Percentiles rank a stretch among this genome's conserved stretches.
These are phyloP conservation scores for Pardalotus punctatus DNA, from an alignment of 2,113 vertebrate species.

Conservation along the genomic window DNA sequence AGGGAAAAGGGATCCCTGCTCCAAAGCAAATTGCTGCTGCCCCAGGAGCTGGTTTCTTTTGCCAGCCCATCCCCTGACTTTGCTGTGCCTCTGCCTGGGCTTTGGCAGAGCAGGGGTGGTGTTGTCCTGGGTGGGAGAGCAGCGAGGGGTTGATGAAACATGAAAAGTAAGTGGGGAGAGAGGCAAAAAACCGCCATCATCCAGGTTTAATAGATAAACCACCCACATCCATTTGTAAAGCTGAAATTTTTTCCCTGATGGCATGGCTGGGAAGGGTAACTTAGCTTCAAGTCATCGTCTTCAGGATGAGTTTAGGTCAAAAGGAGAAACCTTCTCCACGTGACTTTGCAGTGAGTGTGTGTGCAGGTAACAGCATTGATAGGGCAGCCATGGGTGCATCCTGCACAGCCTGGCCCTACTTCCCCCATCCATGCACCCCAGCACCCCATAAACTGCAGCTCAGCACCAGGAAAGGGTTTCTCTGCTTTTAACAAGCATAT, in stretches of 20 bases:
- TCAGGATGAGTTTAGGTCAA: not conserved
- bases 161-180: not conserved
- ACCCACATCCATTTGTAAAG: not conserved
- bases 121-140: not conserved
- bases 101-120: not conserved
- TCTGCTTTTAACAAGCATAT: not conserved
- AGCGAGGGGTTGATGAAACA: not conserved
- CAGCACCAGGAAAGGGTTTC: not conserved
- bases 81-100: not conserved
- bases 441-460: not conserved
- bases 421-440: not conserved
- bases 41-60: not conserved
- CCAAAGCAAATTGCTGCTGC: not conserved
- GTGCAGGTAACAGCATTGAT: fast-evolving
- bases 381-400: fast-evolving
- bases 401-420: not conserved
- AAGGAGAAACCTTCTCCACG: not conserved
- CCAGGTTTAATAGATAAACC: not conserved
- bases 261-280: not conserved
- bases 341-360: not conserved
- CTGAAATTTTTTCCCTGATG: not conserved
- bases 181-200: not conserved
- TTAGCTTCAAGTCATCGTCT: not conserved
- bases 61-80: fast-evolving
- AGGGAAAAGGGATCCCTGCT: not conserved